Conservation (phyloP, 2,797 vertebrate genomes). For the Anguilla megastoma region DNA sequence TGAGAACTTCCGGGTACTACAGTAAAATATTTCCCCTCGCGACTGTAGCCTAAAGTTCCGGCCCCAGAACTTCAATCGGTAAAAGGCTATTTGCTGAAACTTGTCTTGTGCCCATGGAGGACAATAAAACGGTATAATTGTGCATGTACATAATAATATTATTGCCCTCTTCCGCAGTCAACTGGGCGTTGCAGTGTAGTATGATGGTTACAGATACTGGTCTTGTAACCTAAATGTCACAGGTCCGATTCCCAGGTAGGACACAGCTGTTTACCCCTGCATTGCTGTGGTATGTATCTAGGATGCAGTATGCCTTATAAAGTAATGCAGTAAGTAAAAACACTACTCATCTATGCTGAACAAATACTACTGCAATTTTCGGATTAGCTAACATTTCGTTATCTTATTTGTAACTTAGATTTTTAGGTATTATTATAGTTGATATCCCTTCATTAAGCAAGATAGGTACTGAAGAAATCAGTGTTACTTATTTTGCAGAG, state of each 20-base stretch:
- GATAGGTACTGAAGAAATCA: not conserved
- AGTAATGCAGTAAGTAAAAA: not conserved
- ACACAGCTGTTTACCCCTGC: too few species aligned
- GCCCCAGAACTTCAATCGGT: not conserved
- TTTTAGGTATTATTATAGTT: too few species aligned
- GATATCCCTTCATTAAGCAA: not conserved
- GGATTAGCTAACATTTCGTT: not conserved
- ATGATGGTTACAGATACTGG: not conserved
- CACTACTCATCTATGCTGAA: not conserved
- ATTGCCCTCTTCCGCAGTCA: not conserved
- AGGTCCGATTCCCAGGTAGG: too few species aligned
- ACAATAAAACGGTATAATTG: not conserved
- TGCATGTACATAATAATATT: not conserved
- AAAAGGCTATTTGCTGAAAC: too few species aligned
- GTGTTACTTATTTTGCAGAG: not conserved
- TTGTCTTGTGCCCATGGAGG: too few species aligned
- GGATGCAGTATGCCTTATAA: not conserved
- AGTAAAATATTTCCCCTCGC: slow-evolving; percentile 48
- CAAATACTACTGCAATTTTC: not conserved
- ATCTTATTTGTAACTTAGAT: too few species aligned
- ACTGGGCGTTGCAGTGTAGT: not conserved
- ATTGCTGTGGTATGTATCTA: too few species aligned
- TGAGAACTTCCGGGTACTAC: slow-evolving; percentile 62
- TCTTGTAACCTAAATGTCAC: too few species aligned
- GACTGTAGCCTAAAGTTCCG: slow-evolving; percentile 25